Evolutionary conservation across 2,797 vertebrate genomes (phyloP), one percentile per base, ranked within the genome.

Genomic region (Menidia menidia): DNA sequence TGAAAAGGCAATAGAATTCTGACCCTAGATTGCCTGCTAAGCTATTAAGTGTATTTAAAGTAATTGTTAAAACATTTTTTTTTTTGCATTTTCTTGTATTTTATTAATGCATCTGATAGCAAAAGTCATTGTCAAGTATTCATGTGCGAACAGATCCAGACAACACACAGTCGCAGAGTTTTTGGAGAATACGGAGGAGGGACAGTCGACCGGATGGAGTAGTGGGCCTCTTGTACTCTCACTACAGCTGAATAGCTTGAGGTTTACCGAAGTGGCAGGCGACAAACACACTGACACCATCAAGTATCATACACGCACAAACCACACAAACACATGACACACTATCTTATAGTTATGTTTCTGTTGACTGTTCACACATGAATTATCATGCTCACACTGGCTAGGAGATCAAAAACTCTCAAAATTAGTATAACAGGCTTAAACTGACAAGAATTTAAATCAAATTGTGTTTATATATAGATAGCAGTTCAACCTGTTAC

Each of bases 191-290:
- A 76, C 77, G 30, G 77, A 64, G 63, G 65, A 77, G 82, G 87
- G 84, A 78, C 57, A 71, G 82, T 59, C 47, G 83, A 89, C 88
- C 93, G 94, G 93, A 94, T 94, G 93, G 93, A 93, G 85, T 83
- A 52, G 82, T 75, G 78, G 35, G 87, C 76, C 83, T 85, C 92
- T 92, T 86, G 90, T n/a, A n/a, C n/a, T n/a, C n/a, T n/a, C n/a
- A 92, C 72, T 89, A 92, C 90, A 92, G 87, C 87, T 80, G 81
- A 93, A 89, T 90, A 90, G 93, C 90, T 93, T 92, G 91, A 89
- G 85, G 90, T 93, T 78, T 63, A 85, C 73, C 33, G 32, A 86
- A 88, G 87, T 87, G 89, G 83, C 85, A 71, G 83, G 78, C 80
- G 78, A 82, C 82, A 85, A 69, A 79, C 77, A 42, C 55, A 67